Conservation (phyloP, 2,113 vertebrate species). For the Dendrocopos noguchii region DNA sequence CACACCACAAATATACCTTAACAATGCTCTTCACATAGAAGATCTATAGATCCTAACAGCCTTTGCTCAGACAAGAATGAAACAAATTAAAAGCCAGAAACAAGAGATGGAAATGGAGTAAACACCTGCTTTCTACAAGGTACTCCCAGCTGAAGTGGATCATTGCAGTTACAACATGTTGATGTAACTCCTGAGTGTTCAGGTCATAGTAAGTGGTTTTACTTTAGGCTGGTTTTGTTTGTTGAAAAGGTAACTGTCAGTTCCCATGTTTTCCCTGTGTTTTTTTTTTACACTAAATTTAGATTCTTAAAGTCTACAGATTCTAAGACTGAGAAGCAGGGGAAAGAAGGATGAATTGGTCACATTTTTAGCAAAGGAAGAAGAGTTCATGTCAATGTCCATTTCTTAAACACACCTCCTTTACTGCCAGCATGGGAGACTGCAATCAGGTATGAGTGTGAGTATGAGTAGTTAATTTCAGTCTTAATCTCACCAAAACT, state of each 20-base stretch:
- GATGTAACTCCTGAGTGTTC: background rate
- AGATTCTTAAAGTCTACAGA: background rate
- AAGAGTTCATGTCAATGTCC: background rate
- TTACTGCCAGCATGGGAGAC: background rate
- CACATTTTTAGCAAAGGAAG: background rate
- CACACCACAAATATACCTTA: background rate
- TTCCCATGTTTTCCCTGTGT: background rate
- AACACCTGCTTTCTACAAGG: background rate
- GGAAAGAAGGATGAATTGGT: background rate
- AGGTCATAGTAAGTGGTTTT: background rate
- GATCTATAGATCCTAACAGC: background rate
- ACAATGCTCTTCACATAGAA: accelerated
- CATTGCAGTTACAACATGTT: accelerated
- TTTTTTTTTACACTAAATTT: background rate
- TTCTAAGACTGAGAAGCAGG: background rate
- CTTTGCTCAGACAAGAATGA: background rate
- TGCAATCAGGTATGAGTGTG: background rate
- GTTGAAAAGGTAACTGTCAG: background rate
- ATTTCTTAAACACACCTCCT: background rate
- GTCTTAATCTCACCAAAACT: background rate
- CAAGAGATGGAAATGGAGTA: background rate
- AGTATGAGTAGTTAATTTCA: slow-evolving; percentile 6
- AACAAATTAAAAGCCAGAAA: background rate
- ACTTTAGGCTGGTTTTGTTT: background rate
- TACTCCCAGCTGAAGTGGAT: background rate